Conservation (phyloP, 2,888 invertebrate genomes). For the Adela reaumurella region DNA sequence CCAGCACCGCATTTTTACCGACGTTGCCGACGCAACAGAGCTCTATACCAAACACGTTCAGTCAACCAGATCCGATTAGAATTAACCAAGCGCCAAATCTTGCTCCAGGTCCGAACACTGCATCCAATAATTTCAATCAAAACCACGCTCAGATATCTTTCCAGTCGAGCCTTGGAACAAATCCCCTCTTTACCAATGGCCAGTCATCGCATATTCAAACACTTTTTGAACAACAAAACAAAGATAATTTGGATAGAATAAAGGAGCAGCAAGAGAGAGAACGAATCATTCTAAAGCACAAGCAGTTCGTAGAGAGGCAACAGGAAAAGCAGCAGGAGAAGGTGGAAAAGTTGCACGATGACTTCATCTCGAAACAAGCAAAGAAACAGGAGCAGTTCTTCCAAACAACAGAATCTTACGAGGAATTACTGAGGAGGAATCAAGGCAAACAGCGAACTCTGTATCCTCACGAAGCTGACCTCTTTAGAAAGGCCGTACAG, state of each 20-base stretch:
- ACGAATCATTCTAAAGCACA: slow-evolving; percentile 69
- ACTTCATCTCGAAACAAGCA: slow-evolving; percentile 67
- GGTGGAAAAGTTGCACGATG: slow-evolving; percentile 67
- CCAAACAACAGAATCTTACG: slow-evolving; percentile 47
- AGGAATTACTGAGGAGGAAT: slow-evolving; percentile 33
- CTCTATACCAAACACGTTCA: slow-evolving; percentile 31
- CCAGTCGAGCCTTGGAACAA: slow-evolving; percentile 33
- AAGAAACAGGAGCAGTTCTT: slow-evolving; percentile 55
- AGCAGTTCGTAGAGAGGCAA: slow-evolving; percentile 74
- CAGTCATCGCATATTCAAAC: slow-evolving; percentile 54
- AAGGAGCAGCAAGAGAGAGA: slow-evolving; percentile 70
- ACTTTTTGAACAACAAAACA: slow-evolving; percentile 58
- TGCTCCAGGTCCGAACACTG: slow-evolving; percentile 24
- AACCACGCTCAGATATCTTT: slow-evolving; percentile 39
- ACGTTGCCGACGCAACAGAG: slow-evolving; percentile 26
- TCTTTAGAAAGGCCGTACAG: slow-evolving; percentile 64
- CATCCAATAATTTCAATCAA: slow-evolving; percentile 15
- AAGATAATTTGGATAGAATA: slow-evolving; percentile 58
- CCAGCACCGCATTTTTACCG: slow-evolving; percentile 36
- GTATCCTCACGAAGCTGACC: slow-evolving; percentile 60
- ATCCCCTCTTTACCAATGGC: slow-evolving; percentile 42
- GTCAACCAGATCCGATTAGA: slow-evolving; percentile 37
- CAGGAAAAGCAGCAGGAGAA: slow-evolving; percentile 77
- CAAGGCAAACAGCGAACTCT: slow-evolving; percentile 47
- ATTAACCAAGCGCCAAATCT: slow-evolving; percentile 47